Evolutionary conservation across 2,113 vertebrate genomes (phyloP).

Genomic region (Spea bombifrons): DNA sequence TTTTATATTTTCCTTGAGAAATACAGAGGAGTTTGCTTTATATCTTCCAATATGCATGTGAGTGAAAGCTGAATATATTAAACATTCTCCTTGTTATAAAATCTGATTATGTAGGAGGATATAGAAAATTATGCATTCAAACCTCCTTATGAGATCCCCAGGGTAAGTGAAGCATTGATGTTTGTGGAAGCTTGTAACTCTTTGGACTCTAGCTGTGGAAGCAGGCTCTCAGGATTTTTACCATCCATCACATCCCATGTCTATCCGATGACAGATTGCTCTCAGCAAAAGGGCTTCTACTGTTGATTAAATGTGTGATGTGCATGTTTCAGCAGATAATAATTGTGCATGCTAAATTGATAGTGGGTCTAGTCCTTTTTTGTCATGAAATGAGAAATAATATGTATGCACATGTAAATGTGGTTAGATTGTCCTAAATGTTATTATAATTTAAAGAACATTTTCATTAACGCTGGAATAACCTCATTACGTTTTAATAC

Average conservation of each 20-base stretch:
- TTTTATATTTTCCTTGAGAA: background rate
- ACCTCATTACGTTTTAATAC: constrained; percentile 24
- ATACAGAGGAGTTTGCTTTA: background rate
- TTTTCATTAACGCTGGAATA: constrained; percentile 37
- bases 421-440: background rate
- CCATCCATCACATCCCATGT: constrained; percentile 48
- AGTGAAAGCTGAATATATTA: constrained; percentile 31
- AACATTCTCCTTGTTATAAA: constrained; percentile 28
- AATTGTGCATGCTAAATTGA: constrained; percentile 33
- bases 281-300: constrained; percentile 41
- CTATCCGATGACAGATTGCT: constrained; percentile 50
- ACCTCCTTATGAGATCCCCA: constrained; percentile 35
- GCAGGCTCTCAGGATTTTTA: constrained; percentile 18
- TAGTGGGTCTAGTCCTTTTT: background rate
- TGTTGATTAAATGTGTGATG: constrained; percentile 55
- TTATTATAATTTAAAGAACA: constrained; percentile 6
- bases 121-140: constrained; percentile 42
- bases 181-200: constrained; percentile 27
- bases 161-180: background rate
- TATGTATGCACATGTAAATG: background rate
- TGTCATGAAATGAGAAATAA: constrained; percentile 14
- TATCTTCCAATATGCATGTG: constrained; percentile 7
- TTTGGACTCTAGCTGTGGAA: constrained; percentile 37
- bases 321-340: constrained; percentile 47
- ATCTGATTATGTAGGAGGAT: constrained; percentile 20